Conservation (phyloP, 2,113 vertebrate genomes). For the Anhinga rufa region DNA sequence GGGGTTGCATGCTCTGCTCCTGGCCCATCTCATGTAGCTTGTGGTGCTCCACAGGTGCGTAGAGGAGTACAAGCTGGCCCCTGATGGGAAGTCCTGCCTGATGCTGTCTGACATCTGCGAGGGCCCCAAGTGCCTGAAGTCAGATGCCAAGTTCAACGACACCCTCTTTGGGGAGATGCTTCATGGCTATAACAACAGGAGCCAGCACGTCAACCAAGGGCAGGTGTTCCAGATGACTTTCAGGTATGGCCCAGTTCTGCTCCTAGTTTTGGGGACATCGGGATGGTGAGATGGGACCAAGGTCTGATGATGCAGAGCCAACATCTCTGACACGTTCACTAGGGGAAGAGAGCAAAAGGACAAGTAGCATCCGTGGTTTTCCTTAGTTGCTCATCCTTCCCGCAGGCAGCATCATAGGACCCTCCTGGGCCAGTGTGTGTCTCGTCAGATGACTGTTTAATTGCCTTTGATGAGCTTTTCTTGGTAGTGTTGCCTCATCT, state of each 20-base stretch:
- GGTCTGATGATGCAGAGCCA: neutral
- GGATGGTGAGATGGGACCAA: neutral
- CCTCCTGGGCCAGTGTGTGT: neutral
- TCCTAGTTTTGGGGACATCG: neutral
- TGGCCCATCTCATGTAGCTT: neutral
- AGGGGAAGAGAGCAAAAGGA: neutral
- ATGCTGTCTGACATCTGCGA: slow-evolving; percentile 91
- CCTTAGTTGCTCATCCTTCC: neutral
- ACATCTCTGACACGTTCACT: neutral
- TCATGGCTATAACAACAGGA: slow-evolving; percentile 95
- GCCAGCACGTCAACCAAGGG: slow-evolving; percentile 90
- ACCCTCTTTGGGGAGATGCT: slow-evolving; percentile 98
- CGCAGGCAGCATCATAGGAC: neutral
- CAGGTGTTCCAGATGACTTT: slow-evolving; percentile 99
- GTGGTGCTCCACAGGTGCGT: slow-evolving; percentile 80
- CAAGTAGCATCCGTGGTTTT: neutral
- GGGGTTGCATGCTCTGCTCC: neutral
- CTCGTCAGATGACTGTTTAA: neutral
- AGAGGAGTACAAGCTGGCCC: slow-evolving; percentile 93
- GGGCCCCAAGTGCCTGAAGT: slow-evolving; percentile 86
- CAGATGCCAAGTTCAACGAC: slow-evolving; percentile 87
- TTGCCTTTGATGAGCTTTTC: neutral
- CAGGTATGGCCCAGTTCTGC: slow-evolving; percentile 73
- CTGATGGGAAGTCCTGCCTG: slow-evolving; percentile 92
- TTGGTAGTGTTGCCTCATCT: neutral